phyloP scores from a whole-genome alignment of 2,797 vertebrate genomes.

The Anguilla anguilla region DNA sequence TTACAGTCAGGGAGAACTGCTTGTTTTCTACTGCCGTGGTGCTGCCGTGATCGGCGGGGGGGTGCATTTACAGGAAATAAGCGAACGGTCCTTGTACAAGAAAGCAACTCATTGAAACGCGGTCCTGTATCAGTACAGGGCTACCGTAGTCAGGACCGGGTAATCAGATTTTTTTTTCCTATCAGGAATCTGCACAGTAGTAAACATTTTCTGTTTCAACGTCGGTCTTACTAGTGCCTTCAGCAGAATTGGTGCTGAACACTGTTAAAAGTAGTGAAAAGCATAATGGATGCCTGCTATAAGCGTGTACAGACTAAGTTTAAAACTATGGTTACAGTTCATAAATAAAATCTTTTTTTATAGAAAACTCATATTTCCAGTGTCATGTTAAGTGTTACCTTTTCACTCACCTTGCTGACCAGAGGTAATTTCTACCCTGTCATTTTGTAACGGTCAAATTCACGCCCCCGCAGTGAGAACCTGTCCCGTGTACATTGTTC shows the following conservation, averaged over 20 bases:
- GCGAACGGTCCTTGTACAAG: background rate
- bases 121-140: background rate
- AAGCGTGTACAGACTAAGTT: background rate
- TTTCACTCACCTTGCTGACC: background rate
- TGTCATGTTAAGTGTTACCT: background rate
- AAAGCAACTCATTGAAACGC: background rate
- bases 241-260: background rate
- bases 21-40: conserved; percentile 16
- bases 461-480: background rate
- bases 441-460: background rate
- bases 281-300: background rate
- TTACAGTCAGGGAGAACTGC: background rate
- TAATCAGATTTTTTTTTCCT: background rate
- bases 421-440: background rate
- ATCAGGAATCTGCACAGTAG: background rate
- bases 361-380: background rate
- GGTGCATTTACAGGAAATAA: background rate
- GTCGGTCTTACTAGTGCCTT: background rate
- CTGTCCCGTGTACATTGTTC: conserved; percentile 2
- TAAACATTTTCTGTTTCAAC: background rate
- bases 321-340: background rate
- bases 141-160: background rate
- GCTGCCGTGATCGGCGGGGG: background rate
- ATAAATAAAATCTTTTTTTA: background rate
- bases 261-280: background rate